Conservation (phyloP, 2,888 invertebrate genomes). For the Linnaemya vulpina region DNA sequence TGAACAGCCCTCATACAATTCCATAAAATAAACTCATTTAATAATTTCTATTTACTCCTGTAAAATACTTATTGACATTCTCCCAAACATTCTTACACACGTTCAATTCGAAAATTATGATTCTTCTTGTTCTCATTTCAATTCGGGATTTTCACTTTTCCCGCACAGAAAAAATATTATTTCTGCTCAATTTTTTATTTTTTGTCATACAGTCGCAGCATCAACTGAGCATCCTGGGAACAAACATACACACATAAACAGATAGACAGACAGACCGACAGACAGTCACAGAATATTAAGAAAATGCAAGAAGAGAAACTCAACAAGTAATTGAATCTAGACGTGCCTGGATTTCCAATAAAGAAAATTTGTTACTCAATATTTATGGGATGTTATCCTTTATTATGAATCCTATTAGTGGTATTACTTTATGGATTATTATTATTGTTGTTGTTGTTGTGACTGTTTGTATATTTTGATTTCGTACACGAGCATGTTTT, state of each 20-base stretch:
- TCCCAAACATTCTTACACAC: neutral
- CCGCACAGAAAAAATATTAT: conserved; percentile 6
- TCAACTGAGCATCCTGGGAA: conserved; percentile 25
- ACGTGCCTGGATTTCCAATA: conserved; percentile 78
- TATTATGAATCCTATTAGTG: conserved; percentile 75
- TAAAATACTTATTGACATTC: conserved; percentile 2
- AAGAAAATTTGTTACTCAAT: conserved; percentile 72
- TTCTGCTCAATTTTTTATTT: neutral
- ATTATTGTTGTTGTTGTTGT: conserved; percentile 70
- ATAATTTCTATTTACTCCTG: conserved; percentile 50
- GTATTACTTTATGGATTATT: conserved; percentile 74
- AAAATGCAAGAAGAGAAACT: conserved; percentile 71
- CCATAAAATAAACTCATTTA: conserved; percentile 50
- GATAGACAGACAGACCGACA: neutral
- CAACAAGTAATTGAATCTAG: conserved; percentile 79
- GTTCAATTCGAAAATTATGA: conserved; percentile 60
- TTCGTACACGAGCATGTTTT: neutral
- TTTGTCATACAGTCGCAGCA: neutral
- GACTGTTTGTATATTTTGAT: conserved; percentile 65
- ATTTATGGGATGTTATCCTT: conserved; percentile 75
- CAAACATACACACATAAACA: neutral
- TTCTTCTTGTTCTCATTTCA: conserved; percentile 68
- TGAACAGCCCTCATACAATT: too few species aligned
- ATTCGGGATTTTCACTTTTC: conserved; percentile 56
- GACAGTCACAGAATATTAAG: neutral